phyloP scores from a whole-genome alignment of 2,113 vertebrate genomes.

The western clawed frog (Xenopus tropicalis) region DNA sequence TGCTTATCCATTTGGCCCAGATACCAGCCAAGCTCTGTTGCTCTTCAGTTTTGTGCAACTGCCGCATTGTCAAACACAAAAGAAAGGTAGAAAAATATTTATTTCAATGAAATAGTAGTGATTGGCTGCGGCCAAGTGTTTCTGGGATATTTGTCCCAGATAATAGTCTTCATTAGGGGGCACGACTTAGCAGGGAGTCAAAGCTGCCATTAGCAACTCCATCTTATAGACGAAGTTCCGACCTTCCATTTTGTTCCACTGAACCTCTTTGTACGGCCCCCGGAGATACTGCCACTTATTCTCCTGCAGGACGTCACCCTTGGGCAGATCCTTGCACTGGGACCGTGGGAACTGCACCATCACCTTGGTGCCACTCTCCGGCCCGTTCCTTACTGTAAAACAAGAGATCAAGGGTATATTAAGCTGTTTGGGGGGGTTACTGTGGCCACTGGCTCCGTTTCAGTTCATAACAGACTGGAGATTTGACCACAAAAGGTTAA shows the following conservation, averaged over 20 bases:
- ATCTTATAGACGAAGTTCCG: constrained; percentile 98
- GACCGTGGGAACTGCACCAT: constrained; percentile 91
- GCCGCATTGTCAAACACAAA: too few species aligned
- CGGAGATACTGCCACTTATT: constrained; percentile 90
- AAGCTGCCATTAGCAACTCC: constrained; percentile 95
- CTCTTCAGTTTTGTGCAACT: too few species aligned
- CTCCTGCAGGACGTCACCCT: constrained; percentile 88
- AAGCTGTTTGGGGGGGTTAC: too few species aligned
- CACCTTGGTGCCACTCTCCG: constrained; percentile 90
- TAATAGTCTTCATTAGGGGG: too few species aligned
- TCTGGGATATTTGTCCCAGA: neutral
- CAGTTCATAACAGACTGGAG: too few species aligned
- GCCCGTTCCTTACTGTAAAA: constrained; percentile 84
- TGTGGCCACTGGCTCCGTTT: too few species aligned
- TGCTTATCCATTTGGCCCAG: too few species aligned
- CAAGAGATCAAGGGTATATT: neutral
- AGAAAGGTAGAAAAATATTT: constrained; percentile 1
- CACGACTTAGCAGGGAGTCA: constrained; percentile 72
- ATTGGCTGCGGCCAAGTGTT: too few species aligned
- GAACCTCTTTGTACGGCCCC: constrained; percentile 85
- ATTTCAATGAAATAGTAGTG: neutral
- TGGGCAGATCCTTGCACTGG: constrained; percentile 88
- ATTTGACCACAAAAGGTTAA: too few species aligned
- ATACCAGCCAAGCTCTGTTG: too few species aligned
- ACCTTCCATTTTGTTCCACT: constrained; percentile 96